Base-by-base conservation (phyloP, 1,140 invertebrate genomes). In the Heliconius congener region DNA sequence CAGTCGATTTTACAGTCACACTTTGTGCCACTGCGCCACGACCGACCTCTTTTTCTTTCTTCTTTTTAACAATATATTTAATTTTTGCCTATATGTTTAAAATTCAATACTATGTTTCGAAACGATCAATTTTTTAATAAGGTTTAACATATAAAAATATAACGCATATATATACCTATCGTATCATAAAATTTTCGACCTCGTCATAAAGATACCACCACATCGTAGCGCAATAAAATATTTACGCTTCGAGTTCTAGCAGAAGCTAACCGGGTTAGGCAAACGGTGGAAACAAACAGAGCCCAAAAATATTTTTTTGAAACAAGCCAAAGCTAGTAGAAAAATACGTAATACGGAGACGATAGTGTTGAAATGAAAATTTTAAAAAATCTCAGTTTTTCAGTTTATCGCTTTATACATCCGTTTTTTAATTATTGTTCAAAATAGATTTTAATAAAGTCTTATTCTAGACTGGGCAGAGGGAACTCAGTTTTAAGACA, bases 221-320 rank as follows among this genome's bases (percentile, higher is more conserved):
- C 55, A 23, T 57, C 55, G 55, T 57, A 57, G 55, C 55, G 8
- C 73, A 70, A 76, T 76, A 76, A 76, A 76, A 76, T 60, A 42
- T 76, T 39, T 19, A 76, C 37, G 52, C 34, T 73, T 73, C 42
- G 46, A 73, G 23, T 71, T 70, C 72, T 52, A 57, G 77, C 42
- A 71, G 19, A 27, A 57, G 55, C 23, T 73, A 77, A 71, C 76
- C 76, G 70, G 73, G 73, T 74, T 79, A 74, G 30, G n/a, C 55
- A 79, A 79, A 78, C 77, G 74, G 72, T 55, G 39, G 42, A 60
- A 74, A 74, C 37, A 79, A 74, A 74, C 73, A 34, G 60, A 30
- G 37, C n/a, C n/a, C 39, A n/a, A 70, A 42, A 37, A 71, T 79
- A 74, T 66, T 78, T 70, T 78, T 70, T 60, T 73, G 57, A 27